Conservation (phyloP, 2,888 invertebrate species). For the Drosophila tripunctata region DNA sequence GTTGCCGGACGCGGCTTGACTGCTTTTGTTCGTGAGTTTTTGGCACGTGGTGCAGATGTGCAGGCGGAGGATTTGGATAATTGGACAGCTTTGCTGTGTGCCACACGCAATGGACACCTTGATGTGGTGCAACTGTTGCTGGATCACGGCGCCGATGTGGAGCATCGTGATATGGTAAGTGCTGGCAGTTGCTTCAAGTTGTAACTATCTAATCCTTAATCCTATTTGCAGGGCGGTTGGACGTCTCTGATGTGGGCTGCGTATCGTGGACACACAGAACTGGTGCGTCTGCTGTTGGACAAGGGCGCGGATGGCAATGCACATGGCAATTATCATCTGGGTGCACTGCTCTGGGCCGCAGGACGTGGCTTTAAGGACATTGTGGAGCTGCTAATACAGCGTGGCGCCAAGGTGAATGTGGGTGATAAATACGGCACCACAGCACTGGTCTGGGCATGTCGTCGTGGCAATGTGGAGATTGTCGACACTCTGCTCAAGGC, state of each 20-base stretch:
- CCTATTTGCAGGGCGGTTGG: constrained; percentile 93
- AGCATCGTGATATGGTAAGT: constrained; percentile 93
- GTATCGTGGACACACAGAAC: constrained; percentile 94
- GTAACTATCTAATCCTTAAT: not conserved
- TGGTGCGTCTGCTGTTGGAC: constrained; percentile 91
- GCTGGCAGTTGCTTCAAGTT: not conserved
- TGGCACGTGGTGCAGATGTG: constrained; percentile 96
- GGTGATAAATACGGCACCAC: constrained; percentile 98
- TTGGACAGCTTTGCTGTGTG: constrained; percentile 96
- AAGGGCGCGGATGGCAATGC: constrained; percentile 97
- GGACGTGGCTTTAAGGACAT: constrained; percentile 95
- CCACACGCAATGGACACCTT: constrained; percentile 94
- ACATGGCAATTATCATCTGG: constrained; percentile 96
- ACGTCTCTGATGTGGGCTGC: constrained; percentile 98
- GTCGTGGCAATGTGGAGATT: constrained; percentile 94
- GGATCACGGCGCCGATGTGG: constrained; percentile 93
- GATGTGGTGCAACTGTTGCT: constrained; percentile 92
- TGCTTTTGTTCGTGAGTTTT: constrained; percentile 92
- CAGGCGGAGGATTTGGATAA: constrained; percentile 96
- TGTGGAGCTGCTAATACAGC: constrained; percentile 91
- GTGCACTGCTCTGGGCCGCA: constrained; percentile 96
- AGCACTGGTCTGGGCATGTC: constrained; percentile 97
- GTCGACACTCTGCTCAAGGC: constrained; percentile 92
- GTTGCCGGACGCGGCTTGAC: constrained; percentile 94
- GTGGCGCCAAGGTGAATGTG: constrained; percentile 96